Conservation (phyloP, 2,797 vertebrate genomes). For the Pipistrellus pipistrellus region DNA sequence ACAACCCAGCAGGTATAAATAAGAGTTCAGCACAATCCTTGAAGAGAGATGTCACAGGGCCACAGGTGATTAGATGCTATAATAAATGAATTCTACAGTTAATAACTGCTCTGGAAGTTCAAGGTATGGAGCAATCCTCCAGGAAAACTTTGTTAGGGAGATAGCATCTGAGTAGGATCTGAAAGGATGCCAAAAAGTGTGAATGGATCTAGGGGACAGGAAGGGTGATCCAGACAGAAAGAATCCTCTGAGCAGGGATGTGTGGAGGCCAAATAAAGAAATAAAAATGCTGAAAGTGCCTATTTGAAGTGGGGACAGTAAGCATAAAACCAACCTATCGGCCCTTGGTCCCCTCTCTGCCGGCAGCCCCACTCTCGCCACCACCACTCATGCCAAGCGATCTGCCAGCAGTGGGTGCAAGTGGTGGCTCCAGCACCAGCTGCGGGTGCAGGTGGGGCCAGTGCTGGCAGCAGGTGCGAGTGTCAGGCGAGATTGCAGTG, state of each 20-base stretch:
- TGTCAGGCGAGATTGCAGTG: too few species aligned
- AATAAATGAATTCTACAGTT: conserved; percentile 12
- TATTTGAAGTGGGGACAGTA: neutral
- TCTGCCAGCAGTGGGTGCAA: too few species aligned
- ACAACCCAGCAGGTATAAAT: neutral
- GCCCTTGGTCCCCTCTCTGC: too few species aligned
- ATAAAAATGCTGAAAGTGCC: neutral
- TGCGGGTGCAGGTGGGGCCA: too few species aligned
- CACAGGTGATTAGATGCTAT: neutral
- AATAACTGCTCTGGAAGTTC: neutral
- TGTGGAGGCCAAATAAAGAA: conserved; percentile 6
- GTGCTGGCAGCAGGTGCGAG: too few species aligned
- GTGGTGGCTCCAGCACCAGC: too few species aligned
- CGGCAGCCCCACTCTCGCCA: too few species aligned
- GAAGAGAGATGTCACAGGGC: neutral
- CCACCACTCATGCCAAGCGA: too few species aligned
- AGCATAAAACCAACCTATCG: neutral
- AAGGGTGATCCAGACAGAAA: neutral
- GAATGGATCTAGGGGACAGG: neutral
- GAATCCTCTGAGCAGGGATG: neutral
- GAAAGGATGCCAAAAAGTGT: neutral
- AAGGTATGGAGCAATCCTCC: neutral
- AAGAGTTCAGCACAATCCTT: neutral
- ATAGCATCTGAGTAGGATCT: neutral
- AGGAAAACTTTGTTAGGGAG: neutral